Evolutionary conservation across 92 coral and sea anemone genomes (phyloP).

Genomic region (Zoanthus solanderi): DNA sequence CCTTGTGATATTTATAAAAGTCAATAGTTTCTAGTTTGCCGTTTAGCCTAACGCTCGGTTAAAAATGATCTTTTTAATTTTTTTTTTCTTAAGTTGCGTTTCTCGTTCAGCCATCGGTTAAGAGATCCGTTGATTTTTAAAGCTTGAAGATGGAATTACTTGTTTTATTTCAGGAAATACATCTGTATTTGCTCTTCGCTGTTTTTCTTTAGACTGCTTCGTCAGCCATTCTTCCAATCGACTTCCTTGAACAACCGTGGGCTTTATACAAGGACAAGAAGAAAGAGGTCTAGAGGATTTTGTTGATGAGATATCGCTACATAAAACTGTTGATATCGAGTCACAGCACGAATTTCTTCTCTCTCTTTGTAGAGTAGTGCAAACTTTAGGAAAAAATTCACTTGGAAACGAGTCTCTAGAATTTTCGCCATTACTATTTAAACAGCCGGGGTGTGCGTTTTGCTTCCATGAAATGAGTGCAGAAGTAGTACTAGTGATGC

Average conservation of each 20-base stretch:
- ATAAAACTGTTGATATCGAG: conserved; percentile 25
- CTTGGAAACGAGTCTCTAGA: neutral
- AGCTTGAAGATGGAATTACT: neutral
- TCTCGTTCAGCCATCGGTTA: neutral
- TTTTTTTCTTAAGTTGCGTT: too few species aligned
- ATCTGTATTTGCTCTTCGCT: neutral
- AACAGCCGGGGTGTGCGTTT: neutral
- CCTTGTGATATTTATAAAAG: too few species aligned
- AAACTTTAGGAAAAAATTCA: neutral
- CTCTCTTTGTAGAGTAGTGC: neutral
- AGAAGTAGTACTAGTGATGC: neutral
- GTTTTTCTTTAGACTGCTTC: neutral
- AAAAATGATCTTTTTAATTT: too few species aligned
- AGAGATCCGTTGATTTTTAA: neutral
- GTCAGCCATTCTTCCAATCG: conserved; percentile 12
- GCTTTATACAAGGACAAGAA: neutral
- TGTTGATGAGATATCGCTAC: conserved; percentile 35
- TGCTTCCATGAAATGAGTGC: neutral
- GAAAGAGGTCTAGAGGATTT: neutral
- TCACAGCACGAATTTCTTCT: conserved; percentile 24
- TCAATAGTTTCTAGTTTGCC: too few species aligned
- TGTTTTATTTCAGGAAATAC: neutral
- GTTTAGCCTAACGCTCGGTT: too few species aligned
- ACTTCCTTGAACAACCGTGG: neutral
- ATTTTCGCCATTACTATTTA: neutral